Base-by-base conservation (phyloP, 2,113 vertebrate genomes). In the Sceloporus undulatus region DNA sequence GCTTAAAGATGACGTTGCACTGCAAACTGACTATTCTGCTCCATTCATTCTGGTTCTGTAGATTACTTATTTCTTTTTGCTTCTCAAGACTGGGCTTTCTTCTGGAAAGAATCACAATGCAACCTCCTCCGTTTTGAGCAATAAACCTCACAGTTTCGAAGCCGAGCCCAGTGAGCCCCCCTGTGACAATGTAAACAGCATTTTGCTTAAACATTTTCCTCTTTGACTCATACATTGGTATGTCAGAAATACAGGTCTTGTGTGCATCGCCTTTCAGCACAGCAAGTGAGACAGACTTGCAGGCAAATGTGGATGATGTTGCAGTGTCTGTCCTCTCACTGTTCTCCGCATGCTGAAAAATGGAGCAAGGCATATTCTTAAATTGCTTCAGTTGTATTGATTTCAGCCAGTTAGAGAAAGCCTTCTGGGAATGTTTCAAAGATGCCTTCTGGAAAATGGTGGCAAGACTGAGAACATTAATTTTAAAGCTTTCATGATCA, bases 121-220 rank as follows among this genome's bases (percentile, higher is more conserved):
- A 94, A 1, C 96, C 95, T 18, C 98, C 98, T 84, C 97, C 97
- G 2, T 97, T 97, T 40, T 92, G n/a, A 0, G 96, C 96, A 80
- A 98, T 97, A 91, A 98, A 98, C 89, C 96, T 98, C 71, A 98
- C 97, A 0, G 98, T 98, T 95, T 98, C 97, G 90, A 98, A 96
- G 25, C 98, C 98, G 90, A 98, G 97, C 3, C 98, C 98, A 25
- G 97, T 97, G n/a, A 98, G 96, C 0, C 98, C 98, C 27, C 98
- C 98, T 0, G 94, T 96, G 21, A 98, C 97, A 4, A 98, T 88
- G 14, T 98, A 98, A 84, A 97, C 95, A 83, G 94, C 94, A 1
- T 92, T 91, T 85, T 94, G 92, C 90, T 96, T 95, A 52, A 98
- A 98, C 18, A 98, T 84, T 42, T 94, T 84, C 87, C 85, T 87